Conservation (phyloP, 2,113 vertebrate species). For the Eurystomus gularis region DNA sequence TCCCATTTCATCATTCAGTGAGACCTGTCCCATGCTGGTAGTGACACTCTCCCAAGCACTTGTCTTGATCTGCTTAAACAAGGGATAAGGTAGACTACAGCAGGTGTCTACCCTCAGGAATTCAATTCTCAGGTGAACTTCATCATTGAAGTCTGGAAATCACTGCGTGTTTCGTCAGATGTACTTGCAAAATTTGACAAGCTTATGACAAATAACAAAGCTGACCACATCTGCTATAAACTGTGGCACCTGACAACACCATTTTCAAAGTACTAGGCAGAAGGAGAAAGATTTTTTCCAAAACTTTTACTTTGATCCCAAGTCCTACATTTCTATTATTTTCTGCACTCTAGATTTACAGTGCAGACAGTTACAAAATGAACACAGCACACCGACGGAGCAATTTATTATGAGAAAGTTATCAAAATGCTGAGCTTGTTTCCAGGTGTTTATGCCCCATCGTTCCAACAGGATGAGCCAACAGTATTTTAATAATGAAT, state of each 20-base stretch:
- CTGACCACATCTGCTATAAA: neutral
- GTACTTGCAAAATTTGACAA: neutral
- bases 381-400: neutral
- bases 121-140: neutral
- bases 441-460: neutral
- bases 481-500: constrained; percentile 9
- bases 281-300: neutral
- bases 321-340: neutral
- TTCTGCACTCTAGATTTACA: neutral
- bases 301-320: neutral
- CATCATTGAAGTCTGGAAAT: neutral
- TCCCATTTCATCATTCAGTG: neutral
- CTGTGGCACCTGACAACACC: neutral
- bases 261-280: neutral
- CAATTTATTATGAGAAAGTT: neutral
- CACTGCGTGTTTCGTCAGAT: neutral
- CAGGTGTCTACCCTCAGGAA: neutral
- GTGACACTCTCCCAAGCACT: neutral
- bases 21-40: neutral
- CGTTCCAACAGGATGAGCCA: neutral
- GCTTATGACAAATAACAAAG: neutral
- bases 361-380: neutral
- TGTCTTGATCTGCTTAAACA: neutral
- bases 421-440: neutral
- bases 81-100: fast-evolving